Evolutionary conservation across 1,140 invertebrate species (phyloP), one percentile per base, ranked within the genome.

Genomic region (Helicoverpa armigera): DNA sequence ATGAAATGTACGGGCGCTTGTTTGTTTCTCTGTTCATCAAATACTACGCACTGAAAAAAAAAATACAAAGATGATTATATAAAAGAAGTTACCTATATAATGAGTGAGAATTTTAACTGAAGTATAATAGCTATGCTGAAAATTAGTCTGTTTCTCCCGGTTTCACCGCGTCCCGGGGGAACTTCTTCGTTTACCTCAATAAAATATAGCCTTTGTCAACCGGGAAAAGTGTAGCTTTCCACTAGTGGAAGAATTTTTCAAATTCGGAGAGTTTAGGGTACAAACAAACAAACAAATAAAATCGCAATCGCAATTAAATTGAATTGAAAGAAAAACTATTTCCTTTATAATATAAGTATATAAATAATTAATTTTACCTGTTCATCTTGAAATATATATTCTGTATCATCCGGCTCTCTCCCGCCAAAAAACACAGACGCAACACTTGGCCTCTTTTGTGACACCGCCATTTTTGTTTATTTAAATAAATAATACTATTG

Each of bases 1-100:
- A 99, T 93, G 91, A 99, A 99, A 94, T 99, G 99, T 0, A 97
- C 96, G 0, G 98, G 98, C 14, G 99, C 98, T 94, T 98, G 98
- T 2, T 98, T 96, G 83, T 96, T 97, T 14, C 98, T 94, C 94
- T 99, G 98, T 75, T 90, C 90, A 72, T 96, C 93, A 80, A 95
- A 96, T 0, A 93, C 95, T 13, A 96, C 91, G 83, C 95, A 96
- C 95, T 96, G 81, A 23, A 91, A 92, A 51, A n/a, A n/a, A 96
- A 84, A 92, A 98, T 14, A 89, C 53, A 43, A 43, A 3, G 14
- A 10, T 2, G 48, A 18, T n/a, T 23, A 48, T 13, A 50, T 18
- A 23, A 3, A 0, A 23, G 4, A 5, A 0, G 13, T 23, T 23
- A 23, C 23, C 0, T 23, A n/a, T 23, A 23, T 23, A 2, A 23